A percentile compares a stretch with the other conserved stretches of the same genome.
Conservation (phyloP, 2,888 invertebrate genomes). For the Zelleria hepariella region DNA sequence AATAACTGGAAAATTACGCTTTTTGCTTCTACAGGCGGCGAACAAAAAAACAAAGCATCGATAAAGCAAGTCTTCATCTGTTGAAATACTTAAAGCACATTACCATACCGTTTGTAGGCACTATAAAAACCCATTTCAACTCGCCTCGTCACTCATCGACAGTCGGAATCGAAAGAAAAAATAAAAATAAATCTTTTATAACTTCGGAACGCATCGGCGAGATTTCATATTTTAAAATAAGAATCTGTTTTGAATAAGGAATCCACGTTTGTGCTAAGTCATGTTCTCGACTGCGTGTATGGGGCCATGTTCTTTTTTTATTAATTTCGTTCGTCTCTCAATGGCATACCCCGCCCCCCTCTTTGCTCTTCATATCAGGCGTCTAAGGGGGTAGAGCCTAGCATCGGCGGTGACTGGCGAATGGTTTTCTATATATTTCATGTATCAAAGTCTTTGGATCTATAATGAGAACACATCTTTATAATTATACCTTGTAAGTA, state of each 20-base stretch:
- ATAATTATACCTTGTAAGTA: constrained; percentile 1
- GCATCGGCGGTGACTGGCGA: neutral
- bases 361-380: neutral
- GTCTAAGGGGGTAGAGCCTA: neutral
- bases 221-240: constrained; percentile 66
- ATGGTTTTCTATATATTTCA: no score
- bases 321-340: neutral
- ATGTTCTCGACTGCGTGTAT: constrained; percentile 26
- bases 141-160: constrained; percentile 44
- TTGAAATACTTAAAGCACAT: constrained; percentile 11
- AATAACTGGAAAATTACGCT: neutral
- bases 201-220: constrained; percentile 18
- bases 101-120: constrained; percentile 18
- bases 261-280: constrained; percentile 49
- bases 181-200: constrained; percentile 40
- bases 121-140: constrained; percentile 25
- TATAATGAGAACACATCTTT: constrained; percentile 2
- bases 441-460: constrained; percentile 3
- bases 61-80: neutral
- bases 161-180: constrained; percentile 35
- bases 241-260: constrained; percentile 50
- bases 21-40: no score
- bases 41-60: neutral
- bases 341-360: neutral
- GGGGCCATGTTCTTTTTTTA: constrained; percentile 1